Percentiles rank a stretch among this genome's conserved stretches.
Conservation (phyloP, 2,888 invertebrate species). For the Phyto melanocephala region DNA sequence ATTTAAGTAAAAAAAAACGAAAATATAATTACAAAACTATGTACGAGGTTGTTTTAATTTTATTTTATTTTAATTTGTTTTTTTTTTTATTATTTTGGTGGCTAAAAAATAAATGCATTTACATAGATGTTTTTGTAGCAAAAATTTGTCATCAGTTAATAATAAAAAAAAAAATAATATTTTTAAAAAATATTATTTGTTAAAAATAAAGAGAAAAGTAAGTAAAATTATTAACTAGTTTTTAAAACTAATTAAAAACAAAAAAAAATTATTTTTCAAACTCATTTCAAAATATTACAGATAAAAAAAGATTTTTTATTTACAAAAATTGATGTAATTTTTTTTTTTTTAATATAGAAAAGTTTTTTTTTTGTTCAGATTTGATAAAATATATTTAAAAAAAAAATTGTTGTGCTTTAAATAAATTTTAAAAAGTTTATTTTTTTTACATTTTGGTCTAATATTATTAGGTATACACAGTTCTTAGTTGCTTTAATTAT, state of each 20-base stretch:
- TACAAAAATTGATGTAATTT: neutral
- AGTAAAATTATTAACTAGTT: too few species aligned
- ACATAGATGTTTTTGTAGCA: neutral
- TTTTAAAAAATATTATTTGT: neutral
- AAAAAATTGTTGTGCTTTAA: neutral
- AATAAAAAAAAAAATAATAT: neutral
- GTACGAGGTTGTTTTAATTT: too few species aligned
- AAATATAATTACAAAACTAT: slow-evolving; percentile 35
- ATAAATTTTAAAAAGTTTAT: neutral
- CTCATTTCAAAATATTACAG: neutral
- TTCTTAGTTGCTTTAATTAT: slow-evolving; percentile 23
- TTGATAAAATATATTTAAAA: too few species aligned
- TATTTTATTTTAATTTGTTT: neutral
- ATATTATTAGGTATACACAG: slow-evolving; percentile 58
- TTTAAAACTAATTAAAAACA: too few species aligned
- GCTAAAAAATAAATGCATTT: slow-evolving; percentile 58
- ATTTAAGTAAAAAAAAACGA: slow-evolving; percentile 48
- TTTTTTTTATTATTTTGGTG: slow-evolving; percentile 12
- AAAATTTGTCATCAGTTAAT: too few species aligned
- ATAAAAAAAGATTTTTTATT: neutral
- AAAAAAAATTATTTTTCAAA: neutral
- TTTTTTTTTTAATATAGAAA: too few species aligned
- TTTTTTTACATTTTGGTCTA: slow-evolving; percentile 43
- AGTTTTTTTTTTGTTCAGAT: neutral
- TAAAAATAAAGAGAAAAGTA: neutral